These are phyloP conservation scores for Lomographa bimaculata DNA, from an alignment of 2,888 invertebrate genomes.

Conservation along the genomic window DNA sequence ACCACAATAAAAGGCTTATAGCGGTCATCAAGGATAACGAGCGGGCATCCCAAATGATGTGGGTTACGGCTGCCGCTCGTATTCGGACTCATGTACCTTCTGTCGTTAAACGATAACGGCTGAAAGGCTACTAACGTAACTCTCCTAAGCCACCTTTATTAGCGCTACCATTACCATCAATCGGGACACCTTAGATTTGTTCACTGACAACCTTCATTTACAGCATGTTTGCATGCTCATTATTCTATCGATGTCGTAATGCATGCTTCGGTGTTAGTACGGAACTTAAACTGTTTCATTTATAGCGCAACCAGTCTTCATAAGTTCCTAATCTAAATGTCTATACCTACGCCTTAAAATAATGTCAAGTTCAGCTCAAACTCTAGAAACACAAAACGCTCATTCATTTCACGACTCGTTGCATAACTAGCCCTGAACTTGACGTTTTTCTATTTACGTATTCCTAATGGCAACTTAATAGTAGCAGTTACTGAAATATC, in stretches of 20 bases:
- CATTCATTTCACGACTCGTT: conserved; percentile 17
- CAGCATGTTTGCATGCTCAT: conserved; percentile 46
- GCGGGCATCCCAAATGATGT: conserved; percentile 55
- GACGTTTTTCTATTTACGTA: conserved; percentile 29
- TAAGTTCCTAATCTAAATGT: conserved; percentile 17
- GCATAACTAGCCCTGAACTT: conserved; percentile 24
- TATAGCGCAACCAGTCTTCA: conserved; percentile 14
- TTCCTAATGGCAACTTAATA: conserved; percentile 21
- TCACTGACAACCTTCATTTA: conserved; percentile 37
- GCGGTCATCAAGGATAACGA: conserved; percentile 61
- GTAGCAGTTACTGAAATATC: conserved; percentile 19
- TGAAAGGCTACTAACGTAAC: conserved; percentile 49
- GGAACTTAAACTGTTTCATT: conserved; percentile 21
- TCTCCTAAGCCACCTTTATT: conserved; percentile 53
- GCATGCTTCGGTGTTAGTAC: conserved; percentile 36
- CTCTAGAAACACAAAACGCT: conserved; percentile 14
- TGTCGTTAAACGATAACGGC: conserved; percentile 62
- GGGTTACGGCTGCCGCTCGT: conserved; percentile 53
- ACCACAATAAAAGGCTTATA: conserved; percentile 60
- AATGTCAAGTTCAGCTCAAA: conserved; percentile 24
- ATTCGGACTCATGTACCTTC: conserved; percentile 49
- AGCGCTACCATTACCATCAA: conserved; percentile 47
- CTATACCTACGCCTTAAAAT: conserved; percentile 13
- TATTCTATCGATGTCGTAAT: conserved; percentile 29
- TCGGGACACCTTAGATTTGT: conserved; percentile 40